A percentile compares a stretch with the other conserved stretches of the same genome.
Conservation (phyloP, 2,797 vertebrate species). For the Caiman crocodilus region DNA sequence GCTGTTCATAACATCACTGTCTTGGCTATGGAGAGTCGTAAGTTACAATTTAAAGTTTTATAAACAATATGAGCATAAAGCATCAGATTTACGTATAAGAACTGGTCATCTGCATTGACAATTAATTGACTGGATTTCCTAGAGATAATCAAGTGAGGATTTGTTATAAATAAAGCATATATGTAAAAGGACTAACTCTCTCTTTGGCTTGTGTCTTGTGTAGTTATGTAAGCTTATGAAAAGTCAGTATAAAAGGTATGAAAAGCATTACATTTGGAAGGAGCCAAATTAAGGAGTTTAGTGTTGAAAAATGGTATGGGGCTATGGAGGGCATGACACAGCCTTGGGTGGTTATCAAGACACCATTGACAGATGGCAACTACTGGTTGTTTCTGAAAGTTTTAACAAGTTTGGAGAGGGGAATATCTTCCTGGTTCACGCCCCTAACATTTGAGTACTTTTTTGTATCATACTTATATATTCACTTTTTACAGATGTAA, state of each 20-base stretch:
- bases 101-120: background rate
- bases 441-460: background rate
- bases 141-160: background rate
- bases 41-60: constrained; percentile 78
- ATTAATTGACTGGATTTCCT: background rate
- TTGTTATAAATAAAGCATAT: background rate
- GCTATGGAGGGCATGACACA: background rate
- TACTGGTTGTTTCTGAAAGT: background rate
- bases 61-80: background rate
- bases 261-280: background rate
- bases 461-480: background rate
- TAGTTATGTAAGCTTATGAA: background rate
- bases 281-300: background rate
- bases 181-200: background rate
- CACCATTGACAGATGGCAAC: background rate
- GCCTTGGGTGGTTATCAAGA: background rate
- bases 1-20: constrained; percentile 96
- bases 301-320: background rate
- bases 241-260: background rate
- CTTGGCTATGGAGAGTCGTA: constrained; percentile 94
- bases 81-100: background rate
- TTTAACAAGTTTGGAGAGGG: background rate
- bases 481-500: background rate
- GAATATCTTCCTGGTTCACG: background rate
- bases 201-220: background rate